Conservation (phyloP, 2,888 invertebrate species). For the Ephialtes manifestator region DNA sequence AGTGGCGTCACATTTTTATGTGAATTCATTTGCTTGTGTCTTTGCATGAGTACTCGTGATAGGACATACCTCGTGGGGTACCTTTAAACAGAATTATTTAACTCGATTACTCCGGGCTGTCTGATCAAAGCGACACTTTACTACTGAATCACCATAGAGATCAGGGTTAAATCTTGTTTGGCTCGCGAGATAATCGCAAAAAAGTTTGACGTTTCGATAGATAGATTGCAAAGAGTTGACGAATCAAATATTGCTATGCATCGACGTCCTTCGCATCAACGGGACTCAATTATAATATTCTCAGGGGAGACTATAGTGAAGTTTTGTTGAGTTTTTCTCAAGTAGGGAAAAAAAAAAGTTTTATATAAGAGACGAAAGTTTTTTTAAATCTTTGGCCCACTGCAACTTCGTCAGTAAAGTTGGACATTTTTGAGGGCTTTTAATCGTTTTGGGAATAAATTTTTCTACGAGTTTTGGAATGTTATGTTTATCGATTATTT, state of each 20-base stretch:
- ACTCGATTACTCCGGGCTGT: constrained; percentile 73
- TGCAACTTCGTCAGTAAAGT: neutral
- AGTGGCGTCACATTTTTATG: constrained; percentile 71
- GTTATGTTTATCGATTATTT: neutral
- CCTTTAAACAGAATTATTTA: constrained; percentile 84
- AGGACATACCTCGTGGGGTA: constrained; percentile 86
- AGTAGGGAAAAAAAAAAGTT: neutral
- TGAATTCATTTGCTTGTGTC: constrained; percentile 64
- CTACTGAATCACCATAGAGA: constrained; percentile 29
- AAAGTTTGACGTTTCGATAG: neutral
- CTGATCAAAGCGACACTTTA: neutral
- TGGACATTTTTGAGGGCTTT: neutral
- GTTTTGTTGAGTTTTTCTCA: neutral
- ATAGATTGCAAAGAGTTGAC: neutral
- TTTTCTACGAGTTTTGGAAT: neutral
- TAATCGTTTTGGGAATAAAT: neutral
- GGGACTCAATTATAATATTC: constrained; percentile 7
- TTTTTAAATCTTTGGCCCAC: neutral
- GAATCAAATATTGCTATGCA: neutral
- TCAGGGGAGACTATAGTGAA: neutral
- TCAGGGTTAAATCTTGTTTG: neutral
- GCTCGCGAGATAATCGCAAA: neutral
- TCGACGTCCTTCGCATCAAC: neutral
- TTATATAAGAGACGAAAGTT: neutral
- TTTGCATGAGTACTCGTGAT: constrained; percentile 80